A percentile compares a stretch with the other conserved stretches of the same genome.
Conservation (phyloP, 1,140 invertebrate genomes). For the Pectinophora gossypiella region DNA sequence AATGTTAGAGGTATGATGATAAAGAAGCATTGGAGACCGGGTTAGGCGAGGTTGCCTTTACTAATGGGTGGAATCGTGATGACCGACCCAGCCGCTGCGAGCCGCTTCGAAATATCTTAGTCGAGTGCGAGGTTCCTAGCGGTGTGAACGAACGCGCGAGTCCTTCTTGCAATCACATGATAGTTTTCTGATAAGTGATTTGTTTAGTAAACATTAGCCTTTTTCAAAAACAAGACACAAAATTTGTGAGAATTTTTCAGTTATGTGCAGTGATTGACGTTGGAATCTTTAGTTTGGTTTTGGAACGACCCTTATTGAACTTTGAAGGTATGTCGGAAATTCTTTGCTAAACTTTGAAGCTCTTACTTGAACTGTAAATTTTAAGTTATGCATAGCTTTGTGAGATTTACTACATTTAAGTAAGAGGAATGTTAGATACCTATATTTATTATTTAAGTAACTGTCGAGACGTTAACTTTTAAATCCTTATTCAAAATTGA, state of each 20-base stretch:
- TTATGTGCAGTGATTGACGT: not conserved
- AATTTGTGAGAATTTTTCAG: not conserved
- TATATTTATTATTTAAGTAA: no score
- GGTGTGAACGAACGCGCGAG: not conserved
- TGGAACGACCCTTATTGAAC: not conserved
- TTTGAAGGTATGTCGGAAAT: slow-evolving; percentile 1
- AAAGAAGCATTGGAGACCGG: not conserved
- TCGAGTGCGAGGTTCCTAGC: not conserved
- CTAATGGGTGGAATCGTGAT: not conserved
- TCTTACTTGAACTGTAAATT: no score
- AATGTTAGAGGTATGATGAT: not conserved
- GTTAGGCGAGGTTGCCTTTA: not conserved
- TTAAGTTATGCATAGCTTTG: no score
- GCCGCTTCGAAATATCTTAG: not conserved
- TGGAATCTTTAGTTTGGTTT: not conserved
- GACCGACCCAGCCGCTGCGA: not conserved
- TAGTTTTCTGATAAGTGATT: not conserved
- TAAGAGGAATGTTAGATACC: no score
- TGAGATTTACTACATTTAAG: no score
- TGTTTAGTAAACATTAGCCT: not conserved
- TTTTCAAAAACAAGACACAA: not conserved
- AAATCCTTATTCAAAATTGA: no score
- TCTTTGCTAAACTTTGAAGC: not conserved
- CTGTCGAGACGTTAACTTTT: no score
- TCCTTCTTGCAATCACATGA: not conserved